Conservation (phyloP, 2,888 invertebrate species). For the Eupithecia insigniata region DNA sequence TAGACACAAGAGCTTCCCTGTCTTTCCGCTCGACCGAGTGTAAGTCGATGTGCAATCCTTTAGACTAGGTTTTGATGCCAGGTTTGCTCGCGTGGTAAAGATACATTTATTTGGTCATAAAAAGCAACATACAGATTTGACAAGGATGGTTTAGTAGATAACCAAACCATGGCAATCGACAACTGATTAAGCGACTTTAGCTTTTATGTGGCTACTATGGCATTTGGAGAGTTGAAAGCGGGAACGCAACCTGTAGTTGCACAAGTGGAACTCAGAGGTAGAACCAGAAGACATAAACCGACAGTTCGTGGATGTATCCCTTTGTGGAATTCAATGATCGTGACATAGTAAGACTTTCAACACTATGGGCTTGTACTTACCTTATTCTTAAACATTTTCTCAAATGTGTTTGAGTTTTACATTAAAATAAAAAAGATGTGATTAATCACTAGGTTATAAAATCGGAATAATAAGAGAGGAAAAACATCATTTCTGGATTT, state of each 20-base stretch:
- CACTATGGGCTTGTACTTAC: neutral
- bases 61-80: neutral
- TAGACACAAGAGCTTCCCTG: constrained; percentile 66
- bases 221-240: neutral
- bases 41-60: constrained; percentile 75
- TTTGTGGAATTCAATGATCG: neutral
- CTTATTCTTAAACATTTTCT: neutral
- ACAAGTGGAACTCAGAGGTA: neutral
- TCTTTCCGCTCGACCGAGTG: constrained; percentile 72
- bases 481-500: constrained; percentile 51
- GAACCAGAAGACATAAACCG: neutral
- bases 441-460: neutral
- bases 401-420: neutral
- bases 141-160: no score
- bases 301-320: neutral
- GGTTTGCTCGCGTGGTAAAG: neutral
- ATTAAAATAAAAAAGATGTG: neutral
- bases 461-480: neutral
- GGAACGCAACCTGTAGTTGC: neutral
- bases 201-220: no score
- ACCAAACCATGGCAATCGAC: neutral
- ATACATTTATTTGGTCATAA: no score
- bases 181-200: neutral
- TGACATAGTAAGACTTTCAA: neutral
- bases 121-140: no score